A percentile compares a stretch with the other conserved stretches of the same genome.
Evolutionary conservation across 2,888 invertebrate genomes (phyloP).

Genomic region (Amaurobius ferox): DNA sequence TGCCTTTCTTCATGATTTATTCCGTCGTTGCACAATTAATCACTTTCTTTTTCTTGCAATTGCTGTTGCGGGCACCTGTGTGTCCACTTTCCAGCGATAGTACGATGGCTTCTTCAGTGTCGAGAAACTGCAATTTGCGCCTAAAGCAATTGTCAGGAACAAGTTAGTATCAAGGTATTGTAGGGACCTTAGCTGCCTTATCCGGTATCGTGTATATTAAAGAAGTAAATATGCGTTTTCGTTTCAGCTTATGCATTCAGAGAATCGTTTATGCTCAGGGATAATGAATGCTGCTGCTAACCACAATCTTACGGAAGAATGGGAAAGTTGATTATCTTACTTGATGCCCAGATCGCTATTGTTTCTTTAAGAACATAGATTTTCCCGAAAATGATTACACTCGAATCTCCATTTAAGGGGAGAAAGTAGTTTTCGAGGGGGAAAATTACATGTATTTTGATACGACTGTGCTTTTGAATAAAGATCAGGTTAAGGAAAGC

Average conservation of each 20-base stretch:
- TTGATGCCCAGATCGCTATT: no score
- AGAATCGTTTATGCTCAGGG: neutral
- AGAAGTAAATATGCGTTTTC: slow-evolving; percentile 3
- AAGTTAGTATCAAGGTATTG: slow-evolving; percentile 4
- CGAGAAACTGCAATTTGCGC: neutral
- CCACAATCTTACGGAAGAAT: neutral
- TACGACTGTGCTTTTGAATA: no score
- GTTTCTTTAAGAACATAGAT: no score
- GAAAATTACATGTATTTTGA: no score
- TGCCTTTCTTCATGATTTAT: neutral
- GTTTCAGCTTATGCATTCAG: neutral
- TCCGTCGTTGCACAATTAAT: neutral
- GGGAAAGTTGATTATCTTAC: no score
- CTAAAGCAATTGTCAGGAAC: neutral
- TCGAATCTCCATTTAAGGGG: no score
- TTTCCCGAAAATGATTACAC: no score
- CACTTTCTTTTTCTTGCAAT: neutral
- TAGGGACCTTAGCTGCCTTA: neutral
- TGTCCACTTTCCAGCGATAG: slow-evolving; percentile 3
- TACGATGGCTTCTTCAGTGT: slow-evolving; percentile 1
- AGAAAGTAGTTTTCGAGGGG: no score
- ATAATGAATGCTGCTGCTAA: neutral
- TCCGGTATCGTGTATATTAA: slow-evolving; percentile 9
- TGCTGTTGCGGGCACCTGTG: slow-evolving; percentile 6
- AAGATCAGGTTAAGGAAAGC: no score